Evolutionary conservation across 2,888 invertebrate species (phyloP), one percentile per base, ranked within the genome.

Genomic region (Eupithecia abbreviata): DNA sequence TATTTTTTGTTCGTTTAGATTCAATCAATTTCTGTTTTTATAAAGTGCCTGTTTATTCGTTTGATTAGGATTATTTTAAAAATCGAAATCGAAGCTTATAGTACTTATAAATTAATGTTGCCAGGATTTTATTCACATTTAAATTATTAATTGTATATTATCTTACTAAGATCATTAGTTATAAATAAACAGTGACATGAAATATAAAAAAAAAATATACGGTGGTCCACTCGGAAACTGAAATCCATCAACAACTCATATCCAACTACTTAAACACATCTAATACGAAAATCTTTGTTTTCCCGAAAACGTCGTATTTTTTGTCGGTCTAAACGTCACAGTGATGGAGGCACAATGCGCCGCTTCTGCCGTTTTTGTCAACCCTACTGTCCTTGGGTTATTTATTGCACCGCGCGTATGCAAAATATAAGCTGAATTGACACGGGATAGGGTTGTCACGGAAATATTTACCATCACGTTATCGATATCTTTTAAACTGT

Each of bases 361-460:
- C 77, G 83, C 82, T 82, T 83, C 84, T 85, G 85, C 84, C 79
- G 87, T 89, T 90, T 90, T 89, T 87, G 84, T 85, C 87, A 88
- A 82, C 88, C 86, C 88, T 85, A 83, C 83, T 83, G 73, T 70
- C 65, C 71, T 58, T 72, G 55, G 51, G 89, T 90, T 91, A 91
- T 92, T 92, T 92, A 92, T 91, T 87, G 81, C 88, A 74, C 83
- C 88, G 86, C 83, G 86, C 87, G 88, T 89, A 92, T 92, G 91
- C 92, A 92, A 91, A 92, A 90, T 89, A 88, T 86, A 85, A 86
- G 84, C 86, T 74, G 82, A 88, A 88, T 90, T 90, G 89, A 90
- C 88, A 85, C 86, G 83, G 82, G 79, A 58, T 84, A 91, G 90
- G 91, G 91, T 72, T 91, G 88, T 74, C 82, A 68, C 72, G 42